Percentiles rank a stretch among this genome's conserved stretches.
Evolutionary conservation across 2,797 vertebrate genomes (phyloP).

Genomic region (Smutsia gigantea): DNA sequence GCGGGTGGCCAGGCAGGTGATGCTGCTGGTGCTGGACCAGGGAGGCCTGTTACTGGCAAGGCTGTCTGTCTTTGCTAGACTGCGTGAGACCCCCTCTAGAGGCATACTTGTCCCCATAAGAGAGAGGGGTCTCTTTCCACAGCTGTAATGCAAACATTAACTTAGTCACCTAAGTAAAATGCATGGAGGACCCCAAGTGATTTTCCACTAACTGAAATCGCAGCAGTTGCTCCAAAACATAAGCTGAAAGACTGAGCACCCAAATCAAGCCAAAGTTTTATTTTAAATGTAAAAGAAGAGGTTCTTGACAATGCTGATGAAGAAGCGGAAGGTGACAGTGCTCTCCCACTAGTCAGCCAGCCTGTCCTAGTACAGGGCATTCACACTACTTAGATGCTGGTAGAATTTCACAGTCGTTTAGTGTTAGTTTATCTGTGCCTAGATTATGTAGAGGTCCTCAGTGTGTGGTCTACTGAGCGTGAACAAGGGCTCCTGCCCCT

Average conservation of each 20-base stretch:
- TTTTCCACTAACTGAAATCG: neutral
- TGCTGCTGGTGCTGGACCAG: neutral
- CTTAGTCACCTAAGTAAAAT: neutral
- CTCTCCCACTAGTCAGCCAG: slow-evolving; percentile 43
- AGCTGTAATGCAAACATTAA: neutral
- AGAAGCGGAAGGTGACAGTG: neutral
- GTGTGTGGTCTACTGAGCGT: slow-evolving; percentile 88
- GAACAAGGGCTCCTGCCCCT: slow-evolving; percentile 95
- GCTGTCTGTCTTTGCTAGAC: no score
- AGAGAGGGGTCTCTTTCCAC: neutral
- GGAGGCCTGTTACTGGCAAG: no score
- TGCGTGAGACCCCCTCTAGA: neutral
- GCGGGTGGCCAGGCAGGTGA: neutral
- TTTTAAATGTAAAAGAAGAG: slow-evolving; percentile 69
- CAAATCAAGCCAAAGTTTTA: slow-evolving; percentile 69
- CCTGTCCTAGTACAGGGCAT: neutral
- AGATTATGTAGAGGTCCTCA: slow-evolving; percentile 66
- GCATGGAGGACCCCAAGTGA: neutral
- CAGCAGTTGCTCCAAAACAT: neutral
- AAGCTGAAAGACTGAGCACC: neutral
- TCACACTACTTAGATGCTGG: slow-evolving; percentile 64
- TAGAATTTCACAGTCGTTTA: slow-evolving; percentile 86
- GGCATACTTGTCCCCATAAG: neutral
- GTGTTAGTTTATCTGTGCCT: slow-evolving; percentile 69
- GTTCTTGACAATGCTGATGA: slow-evolving; percentile 62